phyloP scores from a whole-genome alignment of 2,797 vertebrate genomes.

The Heterohyrax brucei region DNA sequence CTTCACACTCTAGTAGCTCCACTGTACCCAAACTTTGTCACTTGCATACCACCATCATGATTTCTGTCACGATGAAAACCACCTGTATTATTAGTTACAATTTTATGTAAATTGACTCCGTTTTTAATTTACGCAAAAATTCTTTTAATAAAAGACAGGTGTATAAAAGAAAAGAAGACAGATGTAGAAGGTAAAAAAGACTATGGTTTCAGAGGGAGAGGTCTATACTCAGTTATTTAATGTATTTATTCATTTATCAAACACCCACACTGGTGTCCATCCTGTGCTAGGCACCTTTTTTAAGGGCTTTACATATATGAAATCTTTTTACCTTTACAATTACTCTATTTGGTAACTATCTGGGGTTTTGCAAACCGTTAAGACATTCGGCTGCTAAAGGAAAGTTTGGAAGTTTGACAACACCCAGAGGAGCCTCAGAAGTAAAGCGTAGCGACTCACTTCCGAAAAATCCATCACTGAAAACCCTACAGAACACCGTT shows the following conservation, averaged over 20 bases:
- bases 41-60: neutral
- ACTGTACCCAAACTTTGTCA: neutral
- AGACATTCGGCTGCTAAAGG: no score
- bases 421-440: no score
- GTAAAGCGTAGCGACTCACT: no score
- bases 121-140: neutral
- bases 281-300: neutral
- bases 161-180: neutral
- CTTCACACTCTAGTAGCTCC: neutral
- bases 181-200: conserved; percentile 25
- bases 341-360: neutral
- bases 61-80: neutral
- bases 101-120: neutral
- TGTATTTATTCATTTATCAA: neutral
- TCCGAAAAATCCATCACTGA: no score
- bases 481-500: no score
- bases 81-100: neutral
- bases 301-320: neutral
- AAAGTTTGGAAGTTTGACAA: no score
- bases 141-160: conserved; percentile 1
- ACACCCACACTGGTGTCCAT: neutral
- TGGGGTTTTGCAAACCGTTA: no score
- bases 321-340: neutral
- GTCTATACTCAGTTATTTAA: neutral
- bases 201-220: neutral